phyloP scores from a whole-genome alignment of 2,888 invertebrate genomes.

The Caenorhabditis sp. region DNA sequence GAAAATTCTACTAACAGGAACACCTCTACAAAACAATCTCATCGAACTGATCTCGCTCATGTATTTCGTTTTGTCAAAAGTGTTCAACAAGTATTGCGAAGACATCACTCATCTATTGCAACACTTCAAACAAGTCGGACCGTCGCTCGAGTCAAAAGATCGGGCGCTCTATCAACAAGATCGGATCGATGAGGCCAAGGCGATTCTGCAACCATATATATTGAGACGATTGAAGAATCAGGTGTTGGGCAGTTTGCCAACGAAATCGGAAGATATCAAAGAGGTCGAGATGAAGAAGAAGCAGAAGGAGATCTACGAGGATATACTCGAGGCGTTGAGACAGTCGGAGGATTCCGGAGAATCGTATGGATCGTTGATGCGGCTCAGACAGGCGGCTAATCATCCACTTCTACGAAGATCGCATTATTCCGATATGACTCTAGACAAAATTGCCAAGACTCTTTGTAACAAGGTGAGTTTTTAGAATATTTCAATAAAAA shows the following conservation, averaged over 20 bases:
- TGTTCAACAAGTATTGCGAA: constrained; percentile 60
- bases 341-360: constrained; percentile 18
- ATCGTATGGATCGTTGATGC: constrained; percentile 80
- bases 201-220: constrained; percentile 94
- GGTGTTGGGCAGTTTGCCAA: constrained; percentile 79
- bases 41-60: constrained; percentile 90
- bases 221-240: constrained; percentile 82
- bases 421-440: constrained; percentile 77
- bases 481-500: constrained; percentile 1
- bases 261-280: constrained; percentile 81
- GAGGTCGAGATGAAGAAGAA: constrained; percentile 78
- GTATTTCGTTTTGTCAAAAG: constrained; percentile 92
- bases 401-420: constrained; percentile 86
- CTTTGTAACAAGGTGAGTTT: constrained; percentile 42
- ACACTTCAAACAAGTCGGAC: constrained; percentile 60
- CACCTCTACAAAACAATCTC: constrained; percentile 93
- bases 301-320: constrained; percentile 80
- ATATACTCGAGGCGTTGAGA: constrained; percentile 44
- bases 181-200: constrained; percentile 89
- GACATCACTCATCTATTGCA: constrained; percentile 58
- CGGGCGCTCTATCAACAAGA: constrained; percentile 85
- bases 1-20: constrained; percentile 89
- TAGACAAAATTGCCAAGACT: constrained; percentile 77
- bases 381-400: constrained; percentile 87
- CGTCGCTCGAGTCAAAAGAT: constrained; percentile 72